Percentiles rank a stretch among this genome's conserved stretches.
Conservation (phyloP, 2,113 vertebrate species). For the Otis tarda region DNA sequence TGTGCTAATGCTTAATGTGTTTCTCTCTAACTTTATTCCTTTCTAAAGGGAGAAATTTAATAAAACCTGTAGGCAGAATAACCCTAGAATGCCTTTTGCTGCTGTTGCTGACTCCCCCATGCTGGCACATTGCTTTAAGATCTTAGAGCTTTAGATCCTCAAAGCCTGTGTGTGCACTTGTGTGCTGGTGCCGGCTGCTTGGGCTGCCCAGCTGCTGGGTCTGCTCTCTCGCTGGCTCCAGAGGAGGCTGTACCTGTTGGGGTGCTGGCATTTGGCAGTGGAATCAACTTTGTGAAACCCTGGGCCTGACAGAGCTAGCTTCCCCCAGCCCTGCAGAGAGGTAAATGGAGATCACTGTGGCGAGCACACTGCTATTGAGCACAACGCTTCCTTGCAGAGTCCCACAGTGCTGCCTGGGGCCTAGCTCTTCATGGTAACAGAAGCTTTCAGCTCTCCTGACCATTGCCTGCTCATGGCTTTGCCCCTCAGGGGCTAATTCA, state of each 20-base stretch:
- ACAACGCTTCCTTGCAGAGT: neutral
- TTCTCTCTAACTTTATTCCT: neutral
- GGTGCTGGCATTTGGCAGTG: neutral
- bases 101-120: neutral
- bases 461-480: neutral
- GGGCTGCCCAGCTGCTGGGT: neutral
- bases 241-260: neutral
- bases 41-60: neutral
- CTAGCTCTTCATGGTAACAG: neutral
- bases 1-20: neutral
- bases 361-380: neutral
- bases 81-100: neutral
- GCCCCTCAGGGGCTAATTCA: neutral
- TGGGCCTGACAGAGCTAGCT: neutral
- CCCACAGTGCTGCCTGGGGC: neutral
- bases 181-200: neutral
- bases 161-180: neutral
- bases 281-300: neutral
- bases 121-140: neutral
- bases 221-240: neutral
- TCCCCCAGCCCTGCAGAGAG: neutral
- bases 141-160: neutral
- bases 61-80: neutral
- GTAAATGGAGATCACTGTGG: neutral
- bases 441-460: neutral